Conservation (phyloP, 2,113 vertebrate genomes). For the Struthidea cinerea region DNA sequence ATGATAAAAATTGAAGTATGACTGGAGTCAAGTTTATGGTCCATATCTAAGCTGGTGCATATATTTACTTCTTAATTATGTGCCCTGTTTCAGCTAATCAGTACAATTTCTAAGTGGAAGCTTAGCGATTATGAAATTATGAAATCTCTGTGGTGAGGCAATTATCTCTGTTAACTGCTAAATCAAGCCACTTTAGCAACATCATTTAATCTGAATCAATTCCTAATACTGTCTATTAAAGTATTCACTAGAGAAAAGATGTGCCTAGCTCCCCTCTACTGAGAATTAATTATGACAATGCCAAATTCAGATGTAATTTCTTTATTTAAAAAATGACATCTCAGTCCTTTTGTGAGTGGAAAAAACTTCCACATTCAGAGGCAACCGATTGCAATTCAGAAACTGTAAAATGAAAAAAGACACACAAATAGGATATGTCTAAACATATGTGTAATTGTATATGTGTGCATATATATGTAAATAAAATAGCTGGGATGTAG, state of each 20-base stretch:
- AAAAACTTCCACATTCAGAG: not conserved
- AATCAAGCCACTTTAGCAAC: constrained; percentile 65
- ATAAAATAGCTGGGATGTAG: not conserved
- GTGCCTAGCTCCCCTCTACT: not conserved
- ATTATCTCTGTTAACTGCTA: constrained; percentile 63
- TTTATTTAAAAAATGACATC: not conserved
- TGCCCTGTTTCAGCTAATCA: constrained; percentile 30
- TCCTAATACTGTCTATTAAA: constrained; percentile 60
- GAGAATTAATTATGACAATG: constrained; percentile 23
- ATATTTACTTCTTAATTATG: constrained; percentile 1
- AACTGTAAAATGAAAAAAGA: not conserved
- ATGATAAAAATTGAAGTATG: not conserved
- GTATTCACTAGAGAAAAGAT: constrained; percentile 16
- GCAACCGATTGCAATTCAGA: not conserved
- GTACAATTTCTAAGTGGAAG: constrained; percentile 31
- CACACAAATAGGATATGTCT: not conserved
- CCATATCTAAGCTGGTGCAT: not conserved
- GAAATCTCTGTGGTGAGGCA: constrained; percentile 55
- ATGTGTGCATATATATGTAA: not conserved
- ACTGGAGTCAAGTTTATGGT: not conserved
- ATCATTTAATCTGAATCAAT: constrained; percentile 60
- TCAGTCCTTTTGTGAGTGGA: not conserved
- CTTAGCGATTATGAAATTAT: constrained; percentile 5
- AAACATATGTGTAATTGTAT: not conserved
- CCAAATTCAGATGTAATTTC: constrained; percentile 34